These are phyloP conservation scores for Chalcosyrphus nemorum DNA, from an alignment of 2,888 invertebrate genomes.

Conservation along the genomic window DNA sequence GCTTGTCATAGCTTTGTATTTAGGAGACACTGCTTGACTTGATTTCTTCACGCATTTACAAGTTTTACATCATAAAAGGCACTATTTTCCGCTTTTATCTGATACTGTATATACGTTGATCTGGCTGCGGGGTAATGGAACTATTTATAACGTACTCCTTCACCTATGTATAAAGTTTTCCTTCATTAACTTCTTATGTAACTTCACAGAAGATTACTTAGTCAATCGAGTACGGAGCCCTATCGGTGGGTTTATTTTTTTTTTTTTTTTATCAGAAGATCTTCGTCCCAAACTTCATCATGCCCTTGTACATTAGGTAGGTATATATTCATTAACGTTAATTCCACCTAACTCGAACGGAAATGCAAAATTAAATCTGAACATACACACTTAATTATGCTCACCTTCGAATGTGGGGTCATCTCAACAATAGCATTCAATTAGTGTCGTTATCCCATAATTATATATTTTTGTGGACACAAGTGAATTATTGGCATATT, in stretches of 20 bases:
- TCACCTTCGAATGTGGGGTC: conserved; percentile 63
- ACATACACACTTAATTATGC: conserved; percentile 59
- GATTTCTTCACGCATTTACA: too few species aligned
- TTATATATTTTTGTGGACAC: conserved; percentile 58
- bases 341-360: conserved; percentile 30
- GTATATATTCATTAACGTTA: conserved; percentile 7
- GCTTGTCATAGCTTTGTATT: too few species aligned
- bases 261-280: conserved; percentile 29
- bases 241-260: too few species aligned
- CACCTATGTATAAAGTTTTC: too few species aligned
- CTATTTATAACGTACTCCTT: too few species aligned
- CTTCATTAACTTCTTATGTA: neutral
- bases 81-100: too few species aligned
- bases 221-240: neutral
- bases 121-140: too few species aligned
- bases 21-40: too few species aligned
- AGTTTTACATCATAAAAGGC: too few species aligned
- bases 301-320: conserved; percentile 15
- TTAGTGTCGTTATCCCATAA: conserved; percentile 69
- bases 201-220: neutral
- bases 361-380: conserved; percentile 67
- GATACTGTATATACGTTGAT: too few species aligned
- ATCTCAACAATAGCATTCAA: conserved; percentile 63
- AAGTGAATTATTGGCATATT: conserved; percentile 41
- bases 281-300: neutral